Conservation (phyloP, 2,113 vertebrate genomes). For the Siniperca knerii region DNA sequence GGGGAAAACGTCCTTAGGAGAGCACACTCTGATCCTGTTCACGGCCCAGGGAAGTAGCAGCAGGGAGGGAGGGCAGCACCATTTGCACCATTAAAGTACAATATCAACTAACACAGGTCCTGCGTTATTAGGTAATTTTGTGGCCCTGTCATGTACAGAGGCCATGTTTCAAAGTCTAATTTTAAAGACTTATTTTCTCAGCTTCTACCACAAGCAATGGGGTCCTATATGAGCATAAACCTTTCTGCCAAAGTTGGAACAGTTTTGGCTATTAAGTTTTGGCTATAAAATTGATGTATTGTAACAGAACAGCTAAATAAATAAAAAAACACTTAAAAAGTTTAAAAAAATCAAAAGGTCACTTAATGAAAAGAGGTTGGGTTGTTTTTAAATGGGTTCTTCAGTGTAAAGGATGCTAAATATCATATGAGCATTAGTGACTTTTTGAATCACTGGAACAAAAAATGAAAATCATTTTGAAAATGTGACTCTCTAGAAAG, state of each 20-base stretch:
- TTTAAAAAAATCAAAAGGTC: no score
- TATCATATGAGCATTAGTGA: no score
- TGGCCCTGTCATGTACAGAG: no score
- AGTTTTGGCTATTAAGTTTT: neutral
- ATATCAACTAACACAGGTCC: no score
- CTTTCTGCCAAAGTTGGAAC: neutral
- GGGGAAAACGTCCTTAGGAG: conserved; percentile 43
- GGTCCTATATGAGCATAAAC: neutral
- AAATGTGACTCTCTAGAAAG: neutral
- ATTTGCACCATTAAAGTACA: no score
- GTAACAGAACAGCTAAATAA: neutral
- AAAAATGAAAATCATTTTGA: neutral
- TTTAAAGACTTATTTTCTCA: no score
- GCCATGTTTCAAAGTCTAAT: no score
- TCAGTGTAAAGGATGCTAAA: neutral
- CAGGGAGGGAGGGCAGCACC: conserved; percentile 5
- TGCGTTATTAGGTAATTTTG: no score
- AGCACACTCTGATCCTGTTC: conserved; percentile 49
- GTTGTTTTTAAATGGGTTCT: neutral
- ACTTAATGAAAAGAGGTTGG: neutral
- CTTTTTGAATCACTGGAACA: neutral
- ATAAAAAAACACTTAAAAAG: neutral
- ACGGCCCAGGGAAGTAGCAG: conserved; percentile 39
- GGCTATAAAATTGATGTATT: neutral
- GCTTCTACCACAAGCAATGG: no score